Evolutionary conservation across 2,888 invertebrate species (phyloP).

Genomic region (Trissonchulus latispiculum): DNA sequence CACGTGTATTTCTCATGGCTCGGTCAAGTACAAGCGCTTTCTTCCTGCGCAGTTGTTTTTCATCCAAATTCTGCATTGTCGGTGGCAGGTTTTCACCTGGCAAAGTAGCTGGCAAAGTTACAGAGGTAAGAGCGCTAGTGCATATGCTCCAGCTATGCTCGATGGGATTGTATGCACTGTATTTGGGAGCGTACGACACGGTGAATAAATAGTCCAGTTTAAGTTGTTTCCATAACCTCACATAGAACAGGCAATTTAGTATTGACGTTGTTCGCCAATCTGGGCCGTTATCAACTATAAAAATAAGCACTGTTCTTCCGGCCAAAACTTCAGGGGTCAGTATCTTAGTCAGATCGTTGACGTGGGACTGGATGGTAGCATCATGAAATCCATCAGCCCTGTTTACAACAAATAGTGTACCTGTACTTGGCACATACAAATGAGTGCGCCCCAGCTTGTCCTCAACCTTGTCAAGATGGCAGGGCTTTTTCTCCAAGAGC

Average conservation of each 20-base stretch:
- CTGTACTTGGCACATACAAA: neutral
- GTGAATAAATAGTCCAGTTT: neutral
- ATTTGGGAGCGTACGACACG: slow-evolving; percentile 1
- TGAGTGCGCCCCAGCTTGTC: neutral
- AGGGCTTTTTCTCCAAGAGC: neutral
- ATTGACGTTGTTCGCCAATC: neutral
- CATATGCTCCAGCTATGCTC: slow-evolving; percentile 7
- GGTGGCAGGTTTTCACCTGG: neutral
- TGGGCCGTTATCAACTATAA: slow-evolving; percentile 4
- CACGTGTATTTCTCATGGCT: neutral
- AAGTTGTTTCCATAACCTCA: neutral
- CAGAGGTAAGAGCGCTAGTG: neutral
- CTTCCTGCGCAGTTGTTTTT: neutral
- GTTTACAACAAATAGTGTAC: slow-evolving; percentile 3
- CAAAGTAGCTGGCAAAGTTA: neutral
- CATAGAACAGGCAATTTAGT: slow-evolving; percentile 1
- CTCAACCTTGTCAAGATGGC: neutral
- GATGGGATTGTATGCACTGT: slow-evolving; percentile 7
- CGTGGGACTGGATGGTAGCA: neutral
- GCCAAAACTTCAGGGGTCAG: neutral
- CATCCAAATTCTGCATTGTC: neutral
- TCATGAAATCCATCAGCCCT: neutral
- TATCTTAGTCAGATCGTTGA: neutral
- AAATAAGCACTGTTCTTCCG: neutral
- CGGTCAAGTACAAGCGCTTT: neutral